Evolutionary conservation across 2,113 vertebrate genomes (phyloP).

Genomic region (Rhegmatorhina hoffmannsi): DNA sequence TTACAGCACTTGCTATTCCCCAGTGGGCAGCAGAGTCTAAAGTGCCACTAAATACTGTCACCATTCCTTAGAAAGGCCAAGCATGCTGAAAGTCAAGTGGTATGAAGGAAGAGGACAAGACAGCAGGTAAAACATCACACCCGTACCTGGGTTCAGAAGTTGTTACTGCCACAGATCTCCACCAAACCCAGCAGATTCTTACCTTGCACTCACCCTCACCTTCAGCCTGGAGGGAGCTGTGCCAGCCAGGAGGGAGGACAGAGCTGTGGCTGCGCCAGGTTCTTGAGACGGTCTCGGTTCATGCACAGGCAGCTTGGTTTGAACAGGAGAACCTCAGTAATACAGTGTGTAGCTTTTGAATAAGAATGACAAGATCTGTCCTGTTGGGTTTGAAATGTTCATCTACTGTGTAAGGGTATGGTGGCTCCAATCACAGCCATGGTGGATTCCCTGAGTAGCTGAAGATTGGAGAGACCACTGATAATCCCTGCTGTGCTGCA

Average conservation of each 20-base stretch:
- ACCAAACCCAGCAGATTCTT: background rate
- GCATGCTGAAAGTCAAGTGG: background rate
- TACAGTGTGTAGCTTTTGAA: background rate
- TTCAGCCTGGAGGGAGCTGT: background rate
- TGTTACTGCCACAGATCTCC: background rate
- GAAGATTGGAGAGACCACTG: background rate
- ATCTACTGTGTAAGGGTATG: background rate
- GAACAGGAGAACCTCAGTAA: background rate
- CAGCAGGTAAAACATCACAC: background rate
- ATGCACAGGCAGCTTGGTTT: background rate
- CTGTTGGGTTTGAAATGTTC: background rate
- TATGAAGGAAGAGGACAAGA: background rate
- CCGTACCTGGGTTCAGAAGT: rapidly evolving
- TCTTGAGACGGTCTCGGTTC: background rate
- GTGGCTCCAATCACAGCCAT: background rate
- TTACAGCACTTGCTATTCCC: background rate
- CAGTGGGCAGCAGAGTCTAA: background rate
- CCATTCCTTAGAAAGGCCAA: background rate
- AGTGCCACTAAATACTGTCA: background rate
- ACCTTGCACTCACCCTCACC: background rate
- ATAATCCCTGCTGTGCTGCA: background rate
- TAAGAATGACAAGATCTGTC: background rate
- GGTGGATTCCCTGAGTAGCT: rapidly evolving
- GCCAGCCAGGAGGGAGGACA: background rate
- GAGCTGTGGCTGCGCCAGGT: background rate